phyloP scores from a whole-genome alignment of 1,140 invertebrate species.

The Heliothis subflexa region DNA sequence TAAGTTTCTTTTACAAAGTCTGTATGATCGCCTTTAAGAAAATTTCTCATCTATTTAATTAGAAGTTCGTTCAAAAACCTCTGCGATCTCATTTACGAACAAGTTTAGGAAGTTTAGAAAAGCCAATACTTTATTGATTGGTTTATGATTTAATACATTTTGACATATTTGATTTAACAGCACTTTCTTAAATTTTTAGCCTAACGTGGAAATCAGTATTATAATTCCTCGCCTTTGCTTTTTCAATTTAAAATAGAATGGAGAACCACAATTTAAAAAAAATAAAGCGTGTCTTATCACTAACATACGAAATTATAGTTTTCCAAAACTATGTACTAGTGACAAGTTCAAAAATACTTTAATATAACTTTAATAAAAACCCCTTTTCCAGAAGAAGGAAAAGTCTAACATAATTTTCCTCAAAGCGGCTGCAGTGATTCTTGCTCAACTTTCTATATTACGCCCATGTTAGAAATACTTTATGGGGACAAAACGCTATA shows the following conservation, averaged over 20 bases:
- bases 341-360: too few species aligned
- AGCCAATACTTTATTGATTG: slow-evolving; percentile 18
- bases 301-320: too few species aligned
- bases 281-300: too few species aligned
- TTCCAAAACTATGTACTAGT: too few species aligned
- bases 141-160: slow-evolving; percentile 10
- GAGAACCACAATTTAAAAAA: too few species aligned
- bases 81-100: slow-evolving; percentile 12
- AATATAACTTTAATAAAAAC: too few species aligned
- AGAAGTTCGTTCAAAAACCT: slow-evolving; percentile 11
- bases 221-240: too few species aligned
- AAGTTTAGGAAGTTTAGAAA: slow-evolving; percentile 28
- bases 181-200: background rate
- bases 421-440: background rate
- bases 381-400: too few species aligned
- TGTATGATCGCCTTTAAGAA: background rate
- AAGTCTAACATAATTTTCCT: background rate
- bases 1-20: background rate
- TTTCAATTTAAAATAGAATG: too few species aligned
- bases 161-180: slow-evolving; percentile 14
- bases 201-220: too few species aligned
- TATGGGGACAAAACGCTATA: slow-evolving; percentile 20
- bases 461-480: slow-evolving; percentile 1
- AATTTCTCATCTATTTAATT: slow-evolving; percentile 27
- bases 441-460: slow-evolving; percentile 25